phyloP scores from a whole-genome alignment of 2,113 vertebrate species.

The Hippocampus mohnikei region DNA sequence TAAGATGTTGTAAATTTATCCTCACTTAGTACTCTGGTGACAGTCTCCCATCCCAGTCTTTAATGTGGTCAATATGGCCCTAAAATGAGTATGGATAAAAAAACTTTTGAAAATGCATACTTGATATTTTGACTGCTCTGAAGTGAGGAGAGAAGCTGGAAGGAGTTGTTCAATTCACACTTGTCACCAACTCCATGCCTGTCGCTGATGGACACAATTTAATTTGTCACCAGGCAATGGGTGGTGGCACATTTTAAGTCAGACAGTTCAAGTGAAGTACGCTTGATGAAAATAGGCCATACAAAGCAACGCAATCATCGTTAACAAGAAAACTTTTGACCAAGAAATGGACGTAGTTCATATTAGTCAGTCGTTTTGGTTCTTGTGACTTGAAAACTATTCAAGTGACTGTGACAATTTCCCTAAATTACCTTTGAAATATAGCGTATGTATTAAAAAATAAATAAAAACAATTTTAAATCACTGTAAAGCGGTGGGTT shows the following conservation, averaged over 20 bases:
- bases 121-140: background rate
- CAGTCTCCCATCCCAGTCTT: background rate
- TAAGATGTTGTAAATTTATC: background rate
- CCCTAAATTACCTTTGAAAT: no score
- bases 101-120: background rate
- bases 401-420: no score
- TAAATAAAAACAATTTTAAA: background rate
- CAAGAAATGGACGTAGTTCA: no score
- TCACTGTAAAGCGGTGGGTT: background rate
- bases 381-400: no score
- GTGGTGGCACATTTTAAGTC: background rate
- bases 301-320: background rate
- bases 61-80: background rate
- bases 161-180: slow-evolving; percentile 8
- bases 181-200: background rate
- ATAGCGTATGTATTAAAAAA: no score
- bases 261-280: background rate
- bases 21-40: background rate
- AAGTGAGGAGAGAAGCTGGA: background rate
- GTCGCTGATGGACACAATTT: background rate
- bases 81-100: background rate
- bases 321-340: background rate
- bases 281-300: background rate
- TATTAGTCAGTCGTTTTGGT: no score
- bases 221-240: background rate